Base-by-base conservation (phyloP, 2,113 vertebrate species). In the Shinisaurus crocodilurus region DNA sequence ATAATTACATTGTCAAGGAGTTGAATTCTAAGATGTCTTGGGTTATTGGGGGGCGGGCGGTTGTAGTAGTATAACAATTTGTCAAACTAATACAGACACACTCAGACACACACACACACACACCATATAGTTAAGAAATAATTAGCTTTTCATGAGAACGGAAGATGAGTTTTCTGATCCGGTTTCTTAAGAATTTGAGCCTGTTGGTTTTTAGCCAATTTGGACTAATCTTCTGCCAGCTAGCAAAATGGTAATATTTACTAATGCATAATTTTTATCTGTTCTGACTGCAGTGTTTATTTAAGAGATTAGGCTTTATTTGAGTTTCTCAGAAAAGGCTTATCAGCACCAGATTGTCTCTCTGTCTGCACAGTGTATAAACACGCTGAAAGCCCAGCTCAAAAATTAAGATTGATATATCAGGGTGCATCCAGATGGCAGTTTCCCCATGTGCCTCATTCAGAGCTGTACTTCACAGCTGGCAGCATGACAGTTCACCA, bases 241-340 rank as follows among this genome's bases (percentile, higher is more conserved):
- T 43, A 92, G 63, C 54, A 89, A 70, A 93, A 54, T 0, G 43
- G 76, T 82, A 94, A 18, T 90, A 43, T 94, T 95, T 94, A 81
- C 90, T 25, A n/a, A 85, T 63, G n/a, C 20, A 0, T 88, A 92
- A 70, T 81, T 85, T 4, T 89, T 50, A 48, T 93, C 82, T 90
- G 0, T 86, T 90, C 76, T 63, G 63, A 79, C 91, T 34, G 89
- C 87, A 91, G 88, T 85, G 82, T 93, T 93, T 91, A 79, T 93
- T 91, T 80, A 92, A 40, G 81, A 77, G 81, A 15, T 90, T 84
- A 88, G 80, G 5, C 43, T 13, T 0, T 45, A 13, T 92, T 91
- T 92, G 79, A 84, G 89, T 90, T 95, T 94, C 92, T 88, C 45
- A 86, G 72, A 90, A 92, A 90, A 57, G 79, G 10, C 82, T 72